These are phyloP conservation scores for Ursus arctos DNA, from an alignment of 2,113 vertebrate species.

Conservation along the genomic window DNA sequence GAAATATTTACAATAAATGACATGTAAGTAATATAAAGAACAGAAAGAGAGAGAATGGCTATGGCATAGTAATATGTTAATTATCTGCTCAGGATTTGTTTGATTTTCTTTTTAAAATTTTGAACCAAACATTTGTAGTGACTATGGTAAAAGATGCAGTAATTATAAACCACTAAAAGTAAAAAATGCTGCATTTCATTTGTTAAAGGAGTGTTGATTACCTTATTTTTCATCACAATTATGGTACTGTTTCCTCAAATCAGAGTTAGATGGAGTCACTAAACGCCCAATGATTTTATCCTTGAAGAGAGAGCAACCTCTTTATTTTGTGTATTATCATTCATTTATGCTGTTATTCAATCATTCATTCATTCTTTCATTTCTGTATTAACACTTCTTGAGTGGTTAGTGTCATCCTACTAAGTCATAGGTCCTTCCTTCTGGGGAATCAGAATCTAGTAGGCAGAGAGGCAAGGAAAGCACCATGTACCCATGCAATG, in stretches of 20 bases:
- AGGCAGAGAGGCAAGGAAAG: background rate
- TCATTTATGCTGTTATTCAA: background rate
- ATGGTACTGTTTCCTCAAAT: background rate
- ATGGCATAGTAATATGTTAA: background rate
- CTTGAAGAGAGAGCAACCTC: background rate
- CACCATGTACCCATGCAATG: background rate
- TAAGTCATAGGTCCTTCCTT: background rate
- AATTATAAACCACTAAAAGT: slow-evolving; percentile 4
- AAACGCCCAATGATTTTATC: background rate
- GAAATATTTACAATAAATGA: background rate
- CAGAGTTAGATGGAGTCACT: background rate
- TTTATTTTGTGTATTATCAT: background rate
- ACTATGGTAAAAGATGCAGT: background rate
- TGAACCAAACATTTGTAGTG: background rate
- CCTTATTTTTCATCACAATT: slow-evolving; percentile 16
- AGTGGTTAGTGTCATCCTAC: background rate
- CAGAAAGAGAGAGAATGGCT: background rate
- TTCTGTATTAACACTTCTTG: background rate
- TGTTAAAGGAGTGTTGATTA: background rate
- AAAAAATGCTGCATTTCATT: background rate
- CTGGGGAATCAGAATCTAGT: background rate
- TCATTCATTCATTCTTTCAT: background rate
- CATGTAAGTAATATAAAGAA: background rate
- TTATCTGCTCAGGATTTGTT: background rate
- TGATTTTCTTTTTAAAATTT: background rate